Percentiles rank a stretch among this genome's conserved stretches.
phyloP scores from a whole-genome alignment of 2,888 invertebrate species.

The Drepanosiphum platanoidis region DNA sequence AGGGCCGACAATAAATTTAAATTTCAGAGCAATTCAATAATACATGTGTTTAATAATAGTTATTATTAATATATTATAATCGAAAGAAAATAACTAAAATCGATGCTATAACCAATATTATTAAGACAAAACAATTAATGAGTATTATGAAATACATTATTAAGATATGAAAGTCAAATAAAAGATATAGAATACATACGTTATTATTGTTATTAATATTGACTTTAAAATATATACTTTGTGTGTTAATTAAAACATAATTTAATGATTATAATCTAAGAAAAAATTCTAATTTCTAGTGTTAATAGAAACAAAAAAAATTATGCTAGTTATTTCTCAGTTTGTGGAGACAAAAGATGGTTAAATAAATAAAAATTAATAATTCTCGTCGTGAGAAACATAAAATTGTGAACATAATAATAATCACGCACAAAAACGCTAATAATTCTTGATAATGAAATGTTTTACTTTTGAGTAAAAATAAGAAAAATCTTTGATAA shows the following conservation, averaged over 20 bases:
- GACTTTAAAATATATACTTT: constrained; percentile 34
- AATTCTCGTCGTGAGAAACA: constrained; percentile 26
- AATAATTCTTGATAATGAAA: constrained; percentile 10
- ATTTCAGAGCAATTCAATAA: not conserved
- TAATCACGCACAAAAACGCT: constrained; percentile 31
- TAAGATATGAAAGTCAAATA: constrained; percentile 23
- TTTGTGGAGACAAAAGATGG: constrained; percentile 11
- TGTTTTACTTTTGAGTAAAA: constrained; percentile 17
- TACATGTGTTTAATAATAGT: not conserved
- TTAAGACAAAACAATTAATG: constrained; percentile 7
- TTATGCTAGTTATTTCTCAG: constrained; percentile 16
- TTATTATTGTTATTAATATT: constrained; percentile 31
- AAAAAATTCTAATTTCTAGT: constrained; percentile 48
- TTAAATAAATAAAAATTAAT: constrained; percentile 2
- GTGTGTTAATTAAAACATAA: constrained; percentile 47
- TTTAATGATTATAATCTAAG: constrained; percentile 21
- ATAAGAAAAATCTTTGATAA: not conserved
- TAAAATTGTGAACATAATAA: constrained; percentile 17
- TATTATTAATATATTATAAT: constrained; percentile 24
- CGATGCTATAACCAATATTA: constrained; percentile 6
- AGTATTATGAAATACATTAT: constrained; percentile 20
- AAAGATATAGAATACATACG: not conserved
- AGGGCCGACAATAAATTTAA: constrained; percentile 44
- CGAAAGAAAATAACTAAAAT: constrained; percentile 4
- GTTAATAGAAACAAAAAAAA: constrained; percentile 53